Evolutionary conservation across 2,888 invertebrate species (phyloP), one percentile per base, ranked within the genome.

Genomic region (Periphyllus acericola): DNA sequence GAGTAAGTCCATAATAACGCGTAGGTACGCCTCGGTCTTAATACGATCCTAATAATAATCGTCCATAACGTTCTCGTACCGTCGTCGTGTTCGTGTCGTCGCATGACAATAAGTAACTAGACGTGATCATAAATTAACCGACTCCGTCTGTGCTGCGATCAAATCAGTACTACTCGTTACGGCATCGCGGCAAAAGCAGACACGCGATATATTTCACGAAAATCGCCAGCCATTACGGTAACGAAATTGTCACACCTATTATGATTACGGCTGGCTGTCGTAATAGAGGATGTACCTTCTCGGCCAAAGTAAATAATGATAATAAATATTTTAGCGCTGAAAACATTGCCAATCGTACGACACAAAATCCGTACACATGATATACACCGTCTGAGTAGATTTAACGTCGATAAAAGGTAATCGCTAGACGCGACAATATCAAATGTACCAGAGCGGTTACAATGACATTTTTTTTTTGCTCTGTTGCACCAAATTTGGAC

Each of bases 31-130:
- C 14, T 60, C 60, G 25, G 25, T 60, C 9, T 60, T 60, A 14
- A 46, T 46, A 19, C 60, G 21, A 21, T 60, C 21, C 1, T 25
- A 21, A 60, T 60, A 25, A 29, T 29, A n/a, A 68, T 68, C 68
- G 11, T 52, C 34, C 55, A 25, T 60, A 55, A 79, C 17, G 21
- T 79, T 79, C 60, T 60, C n/a, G 17, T 36, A 29, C 9, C n/a
- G 79, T 60, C 9, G 21, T 46, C 21, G 6, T 8, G 3, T n/a
- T 21, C 5, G 14, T 34, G n/a, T 60, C n/a, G 79, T 79, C 3
- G 60, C 79, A 79, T 79, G 79, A 55, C 34, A 79, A 79, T 60
- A 55, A 79, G 60, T 60, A 79, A 79, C 79, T 79, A 60, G 60
- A 79, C 60, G n/a, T 14, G n/a, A 36, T 25, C 34, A 34, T 60